Evolutionary conservation across 2,113 vertebrate genomes (phyloP), one percentile per base, ranked within the genome.

Genomic region (Casuarius casuarius): DNA sequence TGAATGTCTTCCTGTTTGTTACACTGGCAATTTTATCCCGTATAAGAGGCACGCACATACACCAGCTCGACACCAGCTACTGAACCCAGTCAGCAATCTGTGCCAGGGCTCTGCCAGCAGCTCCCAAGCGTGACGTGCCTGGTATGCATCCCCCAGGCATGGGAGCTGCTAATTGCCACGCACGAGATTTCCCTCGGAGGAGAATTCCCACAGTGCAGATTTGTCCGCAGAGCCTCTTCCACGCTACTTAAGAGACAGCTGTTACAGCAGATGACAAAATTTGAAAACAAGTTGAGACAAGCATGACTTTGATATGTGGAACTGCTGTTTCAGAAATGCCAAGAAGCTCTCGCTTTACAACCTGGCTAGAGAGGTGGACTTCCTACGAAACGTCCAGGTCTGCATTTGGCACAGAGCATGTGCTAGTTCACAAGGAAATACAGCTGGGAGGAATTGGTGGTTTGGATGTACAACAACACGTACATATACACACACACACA

Each of bases 221-320:
- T 89, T 87, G 68, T 82, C 91, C 56, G 31, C 80, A 67, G 87
- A 92, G 92, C n/a, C 73, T 81, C 7, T 74, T 87, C 75, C 75
- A 67, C 72, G 51, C 59, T 78, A 35, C 84, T 92, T 73, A 71
- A 54, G 96, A 87, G 92, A 85, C 96, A 97, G 96, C 96, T 97
- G 96, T 94, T 95, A 58, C 16, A 87, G 84, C 89, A 94, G 87
- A 96, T 95, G 88, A 95, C 85, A 89, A 71, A 95, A 92, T 87
- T 75, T 78, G 83, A 77, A 97, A 90, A 88, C 84, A 92, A 96
- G 94, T 31, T 74, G 79, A 90, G 62, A 94, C 72, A 86, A 91
- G 72, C 70, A 19, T 9, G 79, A 58, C 87, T 93, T 90, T 93
- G 89, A 90, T 94, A 91, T 62, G 88, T 84, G 59, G 92, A 90